Base-by-base conservation (phyloP, 1,140 invertebrate species). In the Orchesella cincta region DNA sequence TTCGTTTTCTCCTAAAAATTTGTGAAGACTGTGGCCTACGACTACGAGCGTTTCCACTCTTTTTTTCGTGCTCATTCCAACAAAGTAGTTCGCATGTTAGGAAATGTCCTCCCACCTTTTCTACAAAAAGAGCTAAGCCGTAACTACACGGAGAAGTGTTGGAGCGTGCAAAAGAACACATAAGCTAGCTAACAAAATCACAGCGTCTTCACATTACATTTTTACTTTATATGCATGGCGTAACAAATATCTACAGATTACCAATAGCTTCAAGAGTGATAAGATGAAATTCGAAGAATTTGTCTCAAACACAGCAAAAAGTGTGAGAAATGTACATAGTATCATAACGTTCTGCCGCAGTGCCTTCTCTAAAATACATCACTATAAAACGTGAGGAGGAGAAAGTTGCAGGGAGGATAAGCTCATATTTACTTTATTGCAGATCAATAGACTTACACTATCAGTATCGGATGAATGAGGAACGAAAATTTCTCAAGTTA, bases 211-310 rank as follows among this genome's bases (percentile, higher is more conserved):
- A 57, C 23, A 14, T 57, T 57, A 57, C 52, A 57, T 57, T 57
- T 46, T 57, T 57, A 57, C 52, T 57, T 57, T 57, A 57, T 57
- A n/a, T 12, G 52, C 14, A 57, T 57, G 52, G 52, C 14, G 52
- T n/a, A 57, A 57, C 52, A 57, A 57, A 57, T 57, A 57, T 57
- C 52, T 57, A 57, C 52, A 14, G 52, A 57, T 57, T 57, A 57
- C 23, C 23, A 57, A n/a, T 57, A 23, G 52, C 5, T 57, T n/a
- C 14, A 57, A 57, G 52, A 57, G 12, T 57, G 52, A 26, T 26
- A 57, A 57, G 52, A 57, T 57, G 52, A 57, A 57, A 12, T 57
- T 5, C 52, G 5, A 57, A 46, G 20, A 46, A 46, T 46, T 20
- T n/a, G n/a, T n/a, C 39, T 46, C 39, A 46, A 5, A 8, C 39